Base-by-base conservation (phyloP, 2,888 invertebrate species). In the Sinodicranocentrus sp. region DNA sequence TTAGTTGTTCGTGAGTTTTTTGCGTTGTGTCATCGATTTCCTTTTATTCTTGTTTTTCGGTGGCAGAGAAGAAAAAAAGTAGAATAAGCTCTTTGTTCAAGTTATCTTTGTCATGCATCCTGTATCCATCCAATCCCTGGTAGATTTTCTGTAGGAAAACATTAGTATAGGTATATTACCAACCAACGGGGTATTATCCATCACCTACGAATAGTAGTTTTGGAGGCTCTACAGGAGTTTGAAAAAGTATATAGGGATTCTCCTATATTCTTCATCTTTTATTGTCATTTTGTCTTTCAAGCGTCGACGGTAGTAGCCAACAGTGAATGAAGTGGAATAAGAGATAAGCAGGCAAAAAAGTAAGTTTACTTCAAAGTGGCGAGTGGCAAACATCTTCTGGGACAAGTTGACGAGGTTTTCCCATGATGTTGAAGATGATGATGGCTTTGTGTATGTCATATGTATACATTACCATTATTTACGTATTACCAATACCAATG, bases 271-370 rank as follows among this genome's bases (percentile, higher is more conserved):
- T 54, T 3, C 5, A 21, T 17, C 8, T 23, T 28, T 61, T 15
- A 33, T 28, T 33, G 33, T 61, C 61, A 61, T 61, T 33, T 33
- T 28, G 28, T 6, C 57, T 25, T 57, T 6, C 57, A 25, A 57
- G 25, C 5, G 23, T 0, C 13, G 39, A n/a, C n/a, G 17, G n/a
- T 28, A 71, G 33, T 17, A 33, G 23, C 1, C 17, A 44, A 10
- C 28, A 70, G 70, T 59, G 77, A 77, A 23, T 68, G 59, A 77
- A 77, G 77, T 68, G 77, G 67, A 77, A 77, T 68, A 33, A 68
- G 28, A 77, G 77, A 77, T 77, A 77, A 77, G 67, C 67, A 43
- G n/a, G 23, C 25, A 67, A 39, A 57, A 57, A 57, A n/a, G n/a
- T 48, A 3, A 33, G 33, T 33, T 33, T 33, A 33, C 33, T 48